Conservation (phyloP, 2,797 vertebrate genomes). For the Gobio occitaniae region DNA sequence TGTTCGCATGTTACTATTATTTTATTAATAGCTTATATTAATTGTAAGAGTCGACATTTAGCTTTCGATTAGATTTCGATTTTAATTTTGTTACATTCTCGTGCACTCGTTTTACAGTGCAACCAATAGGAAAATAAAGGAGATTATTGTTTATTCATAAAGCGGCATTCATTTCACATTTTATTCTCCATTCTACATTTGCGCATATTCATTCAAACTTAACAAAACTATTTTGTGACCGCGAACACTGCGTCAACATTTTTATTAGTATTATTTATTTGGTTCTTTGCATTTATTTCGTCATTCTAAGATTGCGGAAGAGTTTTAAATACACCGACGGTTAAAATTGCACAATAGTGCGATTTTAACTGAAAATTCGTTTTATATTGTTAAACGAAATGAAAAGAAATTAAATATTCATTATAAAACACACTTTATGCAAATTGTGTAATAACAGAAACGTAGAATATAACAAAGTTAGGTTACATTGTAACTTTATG, state of each 20-base stretch:
- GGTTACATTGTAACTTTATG: neutral
- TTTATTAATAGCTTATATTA: neutral
- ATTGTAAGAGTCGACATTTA: neutral
- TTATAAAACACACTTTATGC: neutral
- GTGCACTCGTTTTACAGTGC: neutral
- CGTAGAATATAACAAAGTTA: neutral
- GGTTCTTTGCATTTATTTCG: neutral
- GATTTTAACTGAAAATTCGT: neutral
- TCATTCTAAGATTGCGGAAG: neutral
- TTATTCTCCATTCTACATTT: neutral
- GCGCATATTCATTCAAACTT: neutral
- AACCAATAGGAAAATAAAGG: neutral
- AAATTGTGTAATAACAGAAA: neutral
- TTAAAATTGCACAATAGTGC: neutral
- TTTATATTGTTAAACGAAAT: neutral
- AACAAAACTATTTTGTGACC: neutral
- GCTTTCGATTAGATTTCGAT: neutral
- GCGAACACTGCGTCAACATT: neutral
- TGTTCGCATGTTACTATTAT: neutral
- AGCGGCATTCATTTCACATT: neutral
- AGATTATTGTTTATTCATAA: neutral
- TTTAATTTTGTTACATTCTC: neutral
- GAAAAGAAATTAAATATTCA: neutral
- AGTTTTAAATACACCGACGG: neutral
- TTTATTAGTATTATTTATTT: neutral